Percentiles rank a stretch among this genome's conserved stretches.
These are phyloP conservation scores for Lomographa bimaculata DNA, from an alignment of 2,888 invertebrate genomes.

Conservation along the genomic window DNA sequence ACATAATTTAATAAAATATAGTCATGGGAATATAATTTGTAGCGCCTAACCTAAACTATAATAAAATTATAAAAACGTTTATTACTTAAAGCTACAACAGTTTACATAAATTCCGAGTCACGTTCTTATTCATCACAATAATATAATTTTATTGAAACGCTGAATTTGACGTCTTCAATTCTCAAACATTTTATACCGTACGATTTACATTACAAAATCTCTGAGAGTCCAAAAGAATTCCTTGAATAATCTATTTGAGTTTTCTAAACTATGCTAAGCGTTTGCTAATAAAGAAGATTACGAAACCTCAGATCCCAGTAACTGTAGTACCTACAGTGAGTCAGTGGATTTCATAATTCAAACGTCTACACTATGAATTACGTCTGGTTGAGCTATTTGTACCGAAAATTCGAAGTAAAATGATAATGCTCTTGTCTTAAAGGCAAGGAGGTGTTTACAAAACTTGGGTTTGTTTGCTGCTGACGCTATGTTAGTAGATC, in stretches of 20 bases:
- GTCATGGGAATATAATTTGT: too few relatives aligned
- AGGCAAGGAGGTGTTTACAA: too few relatives aligned
- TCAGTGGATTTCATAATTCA: conserved; percentile 30
- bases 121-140: not conserved
- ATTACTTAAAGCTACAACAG: not conserved
- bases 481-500: too few relatives aligned
- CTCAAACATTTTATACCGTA: conserved; percentile 9
- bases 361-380: conserved; percentile 21
- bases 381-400: conserved; percentile 12
- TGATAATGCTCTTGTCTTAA: conserved; percentile 2
- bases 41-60: too few relatives aligned
- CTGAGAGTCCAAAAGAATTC: conserved; percentile 15
- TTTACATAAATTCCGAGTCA: conserved; percentile 1
- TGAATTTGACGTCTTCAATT: conserved; percentile 1
- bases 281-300: conserved; percentile 35
- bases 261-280: conserved; percentile 33
- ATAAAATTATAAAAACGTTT: too few relatives aligned
- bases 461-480: too few relatives aligned
- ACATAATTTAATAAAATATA: too few relatives aligned
- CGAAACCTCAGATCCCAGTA: conserved; percentile 25
- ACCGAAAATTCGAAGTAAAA: conserved; percentile 9
- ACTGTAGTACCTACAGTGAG: conserved; percentile 16
- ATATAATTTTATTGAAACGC: conserved; percentile 4
- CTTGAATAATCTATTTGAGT: conserved; percentile 16
- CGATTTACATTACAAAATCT: conserved; percentile 5